Conservation (phyloP, 1,140 invertebrate genomes). For the Drosophila rhopaloa region DNA sequence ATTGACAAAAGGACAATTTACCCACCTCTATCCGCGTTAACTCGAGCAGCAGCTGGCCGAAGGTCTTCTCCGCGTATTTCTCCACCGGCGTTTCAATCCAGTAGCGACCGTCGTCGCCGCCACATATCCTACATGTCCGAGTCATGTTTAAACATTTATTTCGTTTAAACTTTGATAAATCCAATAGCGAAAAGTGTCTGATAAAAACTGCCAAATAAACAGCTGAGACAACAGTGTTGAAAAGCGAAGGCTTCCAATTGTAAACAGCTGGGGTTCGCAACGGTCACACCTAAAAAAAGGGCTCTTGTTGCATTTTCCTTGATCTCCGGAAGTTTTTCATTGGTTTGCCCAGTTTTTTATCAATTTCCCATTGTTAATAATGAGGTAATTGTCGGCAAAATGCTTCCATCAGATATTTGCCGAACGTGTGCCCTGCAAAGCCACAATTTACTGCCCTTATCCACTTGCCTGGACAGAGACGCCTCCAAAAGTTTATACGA, state of each 20-base stretch:
- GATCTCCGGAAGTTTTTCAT: background rate
- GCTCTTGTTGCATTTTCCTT: slow-evolving; percentile 23
- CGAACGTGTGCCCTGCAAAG: slow-evolving; percentile 60
- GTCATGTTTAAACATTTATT: slow-evolving; percentile 39
- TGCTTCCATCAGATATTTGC: slow-evolving; percentile 57
- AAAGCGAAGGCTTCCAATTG: background rate
- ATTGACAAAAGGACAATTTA: background rate
- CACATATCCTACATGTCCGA: slow-evolving; percentile 60
- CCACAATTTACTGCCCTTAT: slow-evolving; percentile 34
- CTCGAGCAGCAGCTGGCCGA: slow-evolving; percentile 52
- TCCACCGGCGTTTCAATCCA: slow-evolving; percentile 66
- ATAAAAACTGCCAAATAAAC: slow-evolving; percentile 1
- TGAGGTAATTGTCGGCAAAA: slow-evolving; percentile 4
- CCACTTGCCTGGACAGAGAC: slow-evolving; percentile 37
- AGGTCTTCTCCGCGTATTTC: slow-evolving; percentile 64
- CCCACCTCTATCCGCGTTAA: slow-evolving; percentile 57
- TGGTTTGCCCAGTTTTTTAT: background rate
- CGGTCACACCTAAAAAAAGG: slow-evolving; percentile 6
- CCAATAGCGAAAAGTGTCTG: background rate
- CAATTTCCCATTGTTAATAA: background rate
- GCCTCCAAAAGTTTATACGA: slow-evolving; percentile 46
- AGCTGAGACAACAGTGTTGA: slow-evolving; percentile 21
- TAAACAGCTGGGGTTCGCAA: background rate
- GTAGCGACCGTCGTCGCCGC: slow-evolving; percentile 49
- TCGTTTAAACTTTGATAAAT: background rate